phyloP scores from a whole-genome alignment of 2,888 invertebrate genomes.

The Dione juno region DNA sequence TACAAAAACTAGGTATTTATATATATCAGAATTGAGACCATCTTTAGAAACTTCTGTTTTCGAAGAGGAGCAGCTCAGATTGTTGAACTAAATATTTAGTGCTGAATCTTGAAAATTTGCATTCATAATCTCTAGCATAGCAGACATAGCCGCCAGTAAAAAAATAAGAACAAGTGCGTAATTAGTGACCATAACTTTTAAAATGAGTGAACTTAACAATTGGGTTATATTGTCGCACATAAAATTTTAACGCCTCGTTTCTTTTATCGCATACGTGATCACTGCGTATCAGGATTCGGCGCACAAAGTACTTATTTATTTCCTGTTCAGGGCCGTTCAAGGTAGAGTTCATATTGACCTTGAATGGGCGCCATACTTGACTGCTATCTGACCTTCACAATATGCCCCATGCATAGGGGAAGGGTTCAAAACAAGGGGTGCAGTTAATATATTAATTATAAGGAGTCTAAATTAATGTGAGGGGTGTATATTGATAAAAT shows the following conservation, averaged over 20 bases:
- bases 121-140: background rate
- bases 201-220: background rate
- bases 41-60: too few relatives aligned
- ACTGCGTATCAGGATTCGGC: slow-evolving; percentile 21
- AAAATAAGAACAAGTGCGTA: background rate
- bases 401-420: slow-evolving; percentile 44
- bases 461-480: background rate
- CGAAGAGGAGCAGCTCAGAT: too few relatives aligned
- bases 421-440: slow-evolving; percentile 40
- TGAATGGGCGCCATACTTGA: slow-evolving; percentile 47
- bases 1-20: background rate
- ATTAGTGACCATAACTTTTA: background rate
- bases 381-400: slow-evolving; percentile 49
- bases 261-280: slow-evolving; percentile 36
- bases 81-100: too few relatives aligned
- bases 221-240: background rate
- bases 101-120: too few relatives aligned
- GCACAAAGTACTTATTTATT: slow-evolving; percentile 33
- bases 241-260: slow-evolving; percentile 20
- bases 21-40: too few relatives aligned
- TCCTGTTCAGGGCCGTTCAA: slow-evolving; percentile 40
- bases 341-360: slow-evolving; percentile 48
- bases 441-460: slow-evolving; percentile 23
- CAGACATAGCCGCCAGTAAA: background rate
- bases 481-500: slow-evolving; percentile 2